A percentile compares a stretch with the other conserved stretches of the same genome.
These are phyloP conservation scores for Gymnoscopelus microlampas DNA, from an alignment of 2,797 vertebrate species.

Conservation along the genomic window DNA sequence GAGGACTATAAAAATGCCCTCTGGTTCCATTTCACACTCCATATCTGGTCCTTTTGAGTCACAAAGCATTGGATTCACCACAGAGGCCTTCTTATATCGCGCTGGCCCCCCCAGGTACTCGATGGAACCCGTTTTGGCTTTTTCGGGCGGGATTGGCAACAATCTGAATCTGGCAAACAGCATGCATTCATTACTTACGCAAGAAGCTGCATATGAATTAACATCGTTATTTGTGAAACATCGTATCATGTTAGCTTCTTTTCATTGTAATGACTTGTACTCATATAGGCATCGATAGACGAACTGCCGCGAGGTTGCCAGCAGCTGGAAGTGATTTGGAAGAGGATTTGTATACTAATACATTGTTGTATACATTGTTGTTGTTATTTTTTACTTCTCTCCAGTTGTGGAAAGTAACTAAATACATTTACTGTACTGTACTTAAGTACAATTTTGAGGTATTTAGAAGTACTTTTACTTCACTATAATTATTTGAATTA, in stretches of 20 bases:
- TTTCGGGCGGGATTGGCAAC: constrained; percentile 18
- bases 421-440: too few species aligned
- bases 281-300: constrained; percentile 31
- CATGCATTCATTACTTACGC: constrained; percentile 32
- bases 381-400: too few species aligned
- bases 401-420: too few species aligned
- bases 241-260: constrained; percentile 45
- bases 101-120: constrained; percentile 36
- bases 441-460: background rate
- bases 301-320: constrained; percentile 46
- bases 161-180: constrained; percentile 45
- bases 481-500: too few species aligned
- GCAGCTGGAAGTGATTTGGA: constrained; percentile 39
- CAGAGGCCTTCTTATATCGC: constrained; percentile 31
- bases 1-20: constrained; percentile 54
- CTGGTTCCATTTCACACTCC: constrained; percentile 63
- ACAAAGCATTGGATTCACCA: constrained; percentile 55
- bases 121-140: constrained; percentile 30
- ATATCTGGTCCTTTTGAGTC: constrained; percentile 55
- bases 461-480: background rate
- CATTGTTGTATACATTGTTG: too few species aligned
- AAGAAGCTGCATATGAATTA: constrained; percentile 50
- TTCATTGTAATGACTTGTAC: constrained; percentile 46
- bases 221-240: constrained; percentile 52
- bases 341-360: constrained; percentile 23